phyloP scores from a whole-genome alignment of 2,797 vertebrate genomes.

The Chelon labrosus region DNA sequence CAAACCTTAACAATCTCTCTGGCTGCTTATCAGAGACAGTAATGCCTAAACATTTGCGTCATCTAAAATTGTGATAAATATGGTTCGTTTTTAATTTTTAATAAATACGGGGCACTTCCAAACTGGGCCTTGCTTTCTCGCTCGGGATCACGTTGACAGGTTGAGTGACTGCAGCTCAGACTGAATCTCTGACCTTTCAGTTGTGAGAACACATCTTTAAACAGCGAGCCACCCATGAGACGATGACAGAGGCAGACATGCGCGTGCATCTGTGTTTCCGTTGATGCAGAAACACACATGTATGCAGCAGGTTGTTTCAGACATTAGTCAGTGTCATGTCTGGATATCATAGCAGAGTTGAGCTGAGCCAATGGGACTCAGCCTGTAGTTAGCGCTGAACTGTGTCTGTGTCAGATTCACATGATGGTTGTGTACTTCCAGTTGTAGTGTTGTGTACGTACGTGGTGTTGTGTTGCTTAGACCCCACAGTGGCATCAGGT shows the following conservation, averaged over 20 bases:
- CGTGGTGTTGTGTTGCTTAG: slow-evolving; percentile 51
- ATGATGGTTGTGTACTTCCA: slow-evolving; percentile 2
- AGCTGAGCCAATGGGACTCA: slow-evolving; percentile 1
- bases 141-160: slow-evolving; percentile 24
- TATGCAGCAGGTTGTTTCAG: slow-evolving; percentile 46
- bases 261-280: slow-evolving; percentile 10
- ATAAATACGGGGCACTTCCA: slow-evolving; percentile 1
- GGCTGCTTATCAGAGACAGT: background rate
- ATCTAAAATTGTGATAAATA: background rate
- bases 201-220: slow-evolving; percentile 56
- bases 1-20: background rate
- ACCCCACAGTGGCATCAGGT: slow-evolving; percentile 29
- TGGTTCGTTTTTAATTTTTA: no score
- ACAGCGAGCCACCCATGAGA: slow-evolving; percentile 53
- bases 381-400: slow-evolving; percentile 24
- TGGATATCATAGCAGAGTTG: background rate
- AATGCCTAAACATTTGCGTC: background rate
- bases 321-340: slow-evolving; percentile 47
- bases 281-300: slow-evolving; percentile 15
- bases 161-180: slow-evolving; percentile 21
- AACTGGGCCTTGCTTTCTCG: slow-evolving; percentile 4
- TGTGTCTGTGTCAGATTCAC: slow-evolving; percentile 16
- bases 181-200: slow-evolving; percentile 57
- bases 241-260: slow-evolving; percentile 50
- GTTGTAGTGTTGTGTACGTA: slow-evolving; percentile 13